Base-by-base conservation (phyloP, 2,113 vertebrate species). In the Archocentrus centrarchus region DNA sequence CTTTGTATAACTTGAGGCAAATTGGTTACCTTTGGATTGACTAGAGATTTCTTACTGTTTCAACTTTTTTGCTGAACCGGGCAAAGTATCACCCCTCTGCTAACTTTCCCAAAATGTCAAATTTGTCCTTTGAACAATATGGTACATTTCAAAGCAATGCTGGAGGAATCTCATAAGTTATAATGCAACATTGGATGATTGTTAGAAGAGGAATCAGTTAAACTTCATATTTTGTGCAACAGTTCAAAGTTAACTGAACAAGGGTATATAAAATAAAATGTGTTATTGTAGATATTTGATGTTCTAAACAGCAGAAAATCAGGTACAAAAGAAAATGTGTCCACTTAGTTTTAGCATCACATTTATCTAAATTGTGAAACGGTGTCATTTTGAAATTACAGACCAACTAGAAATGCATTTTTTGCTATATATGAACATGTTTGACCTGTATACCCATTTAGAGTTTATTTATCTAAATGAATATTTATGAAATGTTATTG, bases 391-490 rank as follows among this genome's bases (percentile, higher is more conserved):
- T 86, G 11, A 90, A 90, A 88, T 86, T 39, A 88, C 32, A 39
- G 55, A 75, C 79, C 61, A 87, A 87, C 75, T 88, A 88, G 73
- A 86, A 83, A 75, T 11, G 5, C 58, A 78, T 84, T 76, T 82
- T 92, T 79, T 66, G 79, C 59, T 86, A 61, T 82, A 81, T 83
- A 53, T 88, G 57, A 86, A 85, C 47, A 82, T 75, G 70, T 82
- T 91, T 75, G 11, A 88, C 80, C 82, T 89, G 78, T 86, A 90
- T 58, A 89, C 50, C 73, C 59, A 84, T 82, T 73, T 60, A 93
- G 75, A 93, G 82, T 91, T 91, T 91, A 95, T 94, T 93, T 93
- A 91, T 91, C 88, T 92, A 93, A 86, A 88, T 91, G 27, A 89
- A 90, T 91, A 93, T 94, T 91, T 92, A 93, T 86, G 82, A 90